phyloP scores from a whole-genome alignment of 1,140 invertebrate genomes.

The Dendrolimus punctatus region DNA sequence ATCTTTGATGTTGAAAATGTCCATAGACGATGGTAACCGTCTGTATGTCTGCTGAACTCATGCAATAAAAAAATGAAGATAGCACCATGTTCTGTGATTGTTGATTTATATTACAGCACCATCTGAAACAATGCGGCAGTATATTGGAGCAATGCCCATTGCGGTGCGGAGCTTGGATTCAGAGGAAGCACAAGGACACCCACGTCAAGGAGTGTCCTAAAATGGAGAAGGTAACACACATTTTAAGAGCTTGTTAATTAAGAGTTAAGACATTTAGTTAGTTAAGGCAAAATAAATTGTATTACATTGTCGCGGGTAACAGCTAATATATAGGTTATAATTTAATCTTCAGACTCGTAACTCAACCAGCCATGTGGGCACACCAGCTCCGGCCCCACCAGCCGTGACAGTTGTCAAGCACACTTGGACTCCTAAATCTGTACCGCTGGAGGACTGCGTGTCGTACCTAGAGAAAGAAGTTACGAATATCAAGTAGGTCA shows the following conservation, averaged over 20 bases:
- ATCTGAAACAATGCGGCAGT: slow-evolving; percentile 77
- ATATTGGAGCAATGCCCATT: slow-evolving; percentile 78
- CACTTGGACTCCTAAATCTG: slow-evolving; percentile 43
- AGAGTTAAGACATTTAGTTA: no score
- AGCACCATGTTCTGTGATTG: background rate
- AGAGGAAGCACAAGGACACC: slow-evolving; percentile 72
- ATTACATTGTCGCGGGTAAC: no score
- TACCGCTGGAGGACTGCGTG: slow-evolving; percentile 43
- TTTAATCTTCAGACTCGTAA: slow-evolving; percentile 31
- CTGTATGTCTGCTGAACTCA: background rate
- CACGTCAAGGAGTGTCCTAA: slow-evolving; percentile 75
- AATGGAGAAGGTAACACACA: slow-evolving; percentile 42
- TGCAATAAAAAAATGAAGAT: background rate
- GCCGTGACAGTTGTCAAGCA: slow-evolving; percentile 21
- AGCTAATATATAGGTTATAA: background rate
- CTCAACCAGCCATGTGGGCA: slow-evolving; percentile 35
- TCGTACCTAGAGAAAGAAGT: slow-evolving; percentile 54
- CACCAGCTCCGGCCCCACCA: slow-evolving; percentile 35
- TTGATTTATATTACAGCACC: slow-evolving; percentile 65
- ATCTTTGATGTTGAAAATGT: no score
- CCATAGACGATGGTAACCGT: no score
- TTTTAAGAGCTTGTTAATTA: background rate
- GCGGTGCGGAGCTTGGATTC: slow-evolving; percentile 78
- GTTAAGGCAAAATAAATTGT: no score
- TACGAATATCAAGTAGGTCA: slow-evolving; percentile 48